Evolutionary conservation across 2,797 vertebrate species (phyloP).

Genomic region (Sebastolobus alascanus): DNA sequence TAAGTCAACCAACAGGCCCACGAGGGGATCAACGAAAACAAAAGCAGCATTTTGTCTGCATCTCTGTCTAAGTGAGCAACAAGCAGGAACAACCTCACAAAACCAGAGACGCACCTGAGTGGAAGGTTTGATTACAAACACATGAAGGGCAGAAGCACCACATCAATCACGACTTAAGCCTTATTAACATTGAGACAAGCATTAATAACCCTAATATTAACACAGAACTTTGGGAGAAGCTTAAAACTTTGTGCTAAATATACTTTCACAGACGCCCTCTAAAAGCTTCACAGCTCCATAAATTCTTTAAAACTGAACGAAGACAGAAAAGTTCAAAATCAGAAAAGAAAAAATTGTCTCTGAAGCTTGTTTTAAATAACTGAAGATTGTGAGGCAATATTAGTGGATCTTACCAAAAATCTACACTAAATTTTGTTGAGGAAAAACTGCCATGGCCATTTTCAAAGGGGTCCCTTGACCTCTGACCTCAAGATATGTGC

Average conservation of each 20-base stretch:
- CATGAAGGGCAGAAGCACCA: background rate
- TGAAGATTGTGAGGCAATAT: background rate
- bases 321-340: background rate
- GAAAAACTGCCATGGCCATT: no score
- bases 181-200: background rate
- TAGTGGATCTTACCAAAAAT: background rate
- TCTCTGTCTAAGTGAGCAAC: conserved; percentile 1
- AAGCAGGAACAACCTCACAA: background rate
- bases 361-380: background rate
- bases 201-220: background rate
- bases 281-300: background rate
- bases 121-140: background rate
- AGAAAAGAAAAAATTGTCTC: background rate
- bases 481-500: no score
- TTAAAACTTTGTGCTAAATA: background rate
- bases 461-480: no score
- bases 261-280: background rate
- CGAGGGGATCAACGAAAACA: conserved; percentile 45
- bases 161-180: conserved; percentile 4
- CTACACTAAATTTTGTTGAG: no score
- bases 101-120: background rate
- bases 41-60: conserved; percentile 24
- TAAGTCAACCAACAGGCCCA: conserved; percentile 49
- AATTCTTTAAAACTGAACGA: background rate
- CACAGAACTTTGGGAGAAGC: background rate